Evolutionary conservation across 2,797 vertebrate genomes (phyloP), one percentile per base, ranked within the genome.

Genomic region (Oreonectes daqikongensis): DNA sequence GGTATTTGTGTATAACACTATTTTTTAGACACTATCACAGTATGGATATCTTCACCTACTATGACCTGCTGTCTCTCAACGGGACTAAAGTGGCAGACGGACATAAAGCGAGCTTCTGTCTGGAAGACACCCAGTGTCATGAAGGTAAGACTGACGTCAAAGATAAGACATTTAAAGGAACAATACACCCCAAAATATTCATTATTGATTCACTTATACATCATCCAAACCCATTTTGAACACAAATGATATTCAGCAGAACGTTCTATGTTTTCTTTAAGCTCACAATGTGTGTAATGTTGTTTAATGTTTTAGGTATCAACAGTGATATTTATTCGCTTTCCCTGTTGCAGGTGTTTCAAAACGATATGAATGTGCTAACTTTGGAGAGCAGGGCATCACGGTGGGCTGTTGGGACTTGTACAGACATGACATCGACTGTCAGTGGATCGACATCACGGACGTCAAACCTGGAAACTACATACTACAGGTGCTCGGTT

Each of bases 1-100:
- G n/a, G n/a, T n/a, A n/a, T n/a, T n/a, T n/a, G n/a, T n/a, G n/a
- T n/a, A n/a, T n/a, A n/a, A n/a, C n/a, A n/a, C n/a, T n/a, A n/a
- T n/a, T n/a, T n/a, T n/a, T n/a, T n/a, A n/a, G n/a, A n/a, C 97
- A 99, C 85, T 99, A 99, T 86, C 97, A 99, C 91, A 99, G 97
- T 81, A 99, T 99, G 97, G 95, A 99, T 22, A 91, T 99, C 81
- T 99, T 99, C 91, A 99, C 97, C 15, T 92, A 98, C 90, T 99
- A 98, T 0, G 97, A 99, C 38, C 92, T 99, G 83, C 89, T 99
- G 76, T 96, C 93, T 1, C 85, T 93, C 71, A 99, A 99, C 0
- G 97, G 97, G 40, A 96, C 92, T 82, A 96, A 94, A 87, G 95
- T 98, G 88, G 97, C 97, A 0, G 97, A 99, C 24, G 97, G 97